These are phyloP conservation scores for Lepidostoma basale DNA, from an alignment of 1,140 invertebrate genomes.

Conservation along the genomic window DNA sequence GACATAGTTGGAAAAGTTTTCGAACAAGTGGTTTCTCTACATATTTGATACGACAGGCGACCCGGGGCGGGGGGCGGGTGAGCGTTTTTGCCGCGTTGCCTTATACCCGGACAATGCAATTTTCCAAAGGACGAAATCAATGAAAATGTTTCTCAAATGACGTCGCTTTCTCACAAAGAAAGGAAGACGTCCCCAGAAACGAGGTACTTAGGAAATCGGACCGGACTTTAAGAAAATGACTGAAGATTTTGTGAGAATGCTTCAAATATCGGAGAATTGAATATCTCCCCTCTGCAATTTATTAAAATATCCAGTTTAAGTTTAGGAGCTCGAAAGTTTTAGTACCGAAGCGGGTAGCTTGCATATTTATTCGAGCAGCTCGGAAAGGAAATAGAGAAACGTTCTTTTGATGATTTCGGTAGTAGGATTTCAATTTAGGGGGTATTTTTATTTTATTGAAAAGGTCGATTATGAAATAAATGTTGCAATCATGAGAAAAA, in stretches of 20 bases:
- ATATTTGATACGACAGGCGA: too few relatives aligned
- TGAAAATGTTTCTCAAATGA: slow-evolving; percentile 12
- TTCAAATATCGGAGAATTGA: slow-evolving; percentile 1
- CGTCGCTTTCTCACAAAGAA: slow-evolving; percentile 9
- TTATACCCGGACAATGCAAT: background rate
- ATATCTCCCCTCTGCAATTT: slow-evolving; percentile 1
- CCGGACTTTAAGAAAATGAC: background rate
- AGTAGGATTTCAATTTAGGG: too few relatives aligned
- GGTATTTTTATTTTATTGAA: too few relatives aligned
- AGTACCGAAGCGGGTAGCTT: too few relatives aligned
- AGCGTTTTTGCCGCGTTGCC: background rate
- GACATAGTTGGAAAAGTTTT: too few relatives aligned
- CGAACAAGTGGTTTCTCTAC: too few relatives aligned
- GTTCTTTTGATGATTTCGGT: too few relatives aligned
- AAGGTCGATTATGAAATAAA: too few relatives aligned
- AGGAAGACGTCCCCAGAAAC: background rate
- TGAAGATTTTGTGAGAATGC: background rate
- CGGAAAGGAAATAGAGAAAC: too few relatives aligned
- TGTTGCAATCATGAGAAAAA: too few relatives aligned
- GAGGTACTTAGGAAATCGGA: background rate
- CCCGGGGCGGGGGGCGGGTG: background rate
- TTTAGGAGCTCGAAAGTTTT: too few relatives aligned
- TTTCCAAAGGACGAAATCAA: slow-evolving; percentile 1
- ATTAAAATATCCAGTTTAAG: background rate
- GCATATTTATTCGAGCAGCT: too few relatives aligned